Conservation (phyloP, 2,797 vertebrate species). For the Synaphobranchus kaupii region DNA sequence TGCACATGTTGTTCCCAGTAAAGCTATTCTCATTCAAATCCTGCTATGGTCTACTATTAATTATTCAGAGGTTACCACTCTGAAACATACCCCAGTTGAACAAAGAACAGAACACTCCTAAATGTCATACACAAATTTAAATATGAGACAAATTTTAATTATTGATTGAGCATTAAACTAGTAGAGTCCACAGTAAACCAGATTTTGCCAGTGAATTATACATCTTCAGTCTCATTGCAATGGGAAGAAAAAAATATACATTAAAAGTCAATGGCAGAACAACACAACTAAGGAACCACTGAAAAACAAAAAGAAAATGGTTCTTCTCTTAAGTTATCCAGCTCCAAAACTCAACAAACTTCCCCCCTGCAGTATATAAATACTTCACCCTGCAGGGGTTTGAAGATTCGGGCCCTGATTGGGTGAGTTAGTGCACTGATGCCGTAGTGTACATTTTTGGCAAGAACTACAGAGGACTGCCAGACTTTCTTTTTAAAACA, state of each 20-base stretch:
- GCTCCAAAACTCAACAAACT: not conserved
- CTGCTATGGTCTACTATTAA: not conserved
- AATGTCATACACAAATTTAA: not conserved
- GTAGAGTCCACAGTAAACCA: not conserved
- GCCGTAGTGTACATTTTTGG: not conserved
- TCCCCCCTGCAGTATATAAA: conserved; percentile 4
- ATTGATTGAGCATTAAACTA: conserved; percentile 2
- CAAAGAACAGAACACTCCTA: conserved; percentile 1
- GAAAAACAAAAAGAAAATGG: conserved; percentile 7
- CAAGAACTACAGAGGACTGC: not conserved
- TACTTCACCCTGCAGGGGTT: not conserved
- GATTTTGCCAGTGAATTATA: conserved; percentile 4
- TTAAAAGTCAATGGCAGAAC: not conserved
- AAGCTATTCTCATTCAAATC: not conserved
- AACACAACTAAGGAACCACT: not conserved
- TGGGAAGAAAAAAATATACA: not conserved
- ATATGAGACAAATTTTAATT: not conserved
- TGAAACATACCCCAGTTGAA: not conserved
- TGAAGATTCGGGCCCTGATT: conserved; percentile 2
- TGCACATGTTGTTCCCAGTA: not conserved
- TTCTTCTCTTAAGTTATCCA: not conserved
- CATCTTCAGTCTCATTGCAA: not conserved
- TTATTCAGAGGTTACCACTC: not conserved
- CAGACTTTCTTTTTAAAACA: not conserved
- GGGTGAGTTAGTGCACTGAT: not conserved